These are phyloP conservation scores for Xenopus tropicalis DNA, from an alignment of 2,113 vertebrate species.

Conservation along the genomic window DNA sequence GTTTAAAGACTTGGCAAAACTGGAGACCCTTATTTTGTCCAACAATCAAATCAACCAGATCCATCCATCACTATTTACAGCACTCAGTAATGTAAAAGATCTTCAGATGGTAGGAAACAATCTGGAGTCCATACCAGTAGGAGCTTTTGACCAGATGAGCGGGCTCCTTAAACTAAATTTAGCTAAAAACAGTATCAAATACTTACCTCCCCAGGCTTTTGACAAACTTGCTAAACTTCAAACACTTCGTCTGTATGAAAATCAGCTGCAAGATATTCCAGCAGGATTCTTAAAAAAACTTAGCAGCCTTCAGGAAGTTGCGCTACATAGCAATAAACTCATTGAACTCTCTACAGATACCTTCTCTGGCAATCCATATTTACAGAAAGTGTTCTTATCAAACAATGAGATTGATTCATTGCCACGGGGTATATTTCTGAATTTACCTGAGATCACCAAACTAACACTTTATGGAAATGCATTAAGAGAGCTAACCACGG, in stretches of 20 bases:
- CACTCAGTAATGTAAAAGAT: constrained; percentile 65
- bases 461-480: constrained; percentile 82
- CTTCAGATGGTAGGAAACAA: constrained; percentile 66
- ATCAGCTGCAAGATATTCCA: constrained; percentile 70
- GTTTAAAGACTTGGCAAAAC: constrained; percentile 69
- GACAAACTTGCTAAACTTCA: constrained; percentile 69
- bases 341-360: constrained; percentile 63
- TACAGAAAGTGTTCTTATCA: constrained; percentile 83
- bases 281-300: constrained; percentile 64
- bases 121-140: constrained; percentile 62
- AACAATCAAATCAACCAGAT: constrained; percentile 67
- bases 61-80: constrained; percentile 60
- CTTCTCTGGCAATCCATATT: constrained; percentile 71
- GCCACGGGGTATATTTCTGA: constrained; percentile 73
- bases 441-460: constrained; percentile 67
- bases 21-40: constrained; percentile 82
- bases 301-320: constrained; percentile 70
- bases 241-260: constrained; percentile 76
- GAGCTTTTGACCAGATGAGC: constrained; percentile 70
- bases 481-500: constrained; percentile 65
- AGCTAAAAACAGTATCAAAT: constrained; percentile 72
- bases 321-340: constrained; percentile 82
- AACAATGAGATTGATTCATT: constrained; percentile 74
- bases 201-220: constrained; percentile 64
- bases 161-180: constrained; percentile 72